phyloP scores from a whole-genome alignment of 2,888 invertebrate species.

The Metopia argyrocephala region DNA sequence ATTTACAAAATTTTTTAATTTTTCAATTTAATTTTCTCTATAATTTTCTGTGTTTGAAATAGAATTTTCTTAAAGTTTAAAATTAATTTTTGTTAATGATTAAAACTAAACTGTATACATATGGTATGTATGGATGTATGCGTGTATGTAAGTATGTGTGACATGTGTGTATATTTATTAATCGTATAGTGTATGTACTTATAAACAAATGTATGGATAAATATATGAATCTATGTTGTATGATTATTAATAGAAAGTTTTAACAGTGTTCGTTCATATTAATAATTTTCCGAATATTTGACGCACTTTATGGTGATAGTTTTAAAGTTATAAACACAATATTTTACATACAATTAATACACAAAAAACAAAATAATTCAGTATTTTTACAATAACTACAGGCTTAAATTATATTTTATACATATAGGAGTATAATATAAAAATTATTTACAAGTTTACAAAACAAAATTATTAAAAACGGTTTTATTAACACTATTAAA shows the following conservation, averaged over 20 bases:
- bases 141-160: not conserved
- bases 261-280: constrained; percentile 25
- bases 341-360: constrained; percentile 3
- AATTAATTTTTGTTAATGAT: not conserved
- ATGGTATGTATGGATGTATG: not conserved
- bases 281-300: constrained; percentile 55
- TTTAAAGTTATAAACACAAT: constrained; percentile 34
- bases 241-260: not conserved
- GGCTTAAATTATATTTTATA: constrained; percentile 1
- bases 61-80: not conserved
- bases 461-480: constrained; percentile 16
- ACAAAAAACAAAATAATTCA: not conserved
- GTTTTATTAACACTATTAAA: constrained; percentile 25
- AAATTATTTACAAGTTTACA: constrained; percentile 53
- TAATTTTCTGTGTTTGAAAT: not conserved
- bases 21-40: not conserved
- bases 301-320: constrained; percentile 67
- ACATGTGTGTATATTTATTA: no score
- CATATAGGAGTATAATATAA: no score
- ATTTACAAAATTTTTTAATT: constrained; percentile 34
- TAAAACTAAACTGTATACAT: constrained; percentile 16
- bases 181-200: not conserved
- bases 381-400: no score
- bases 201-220: constrained; percentile 2
- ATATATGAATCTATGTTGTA: not conserved